Conservation (phyloP, 2,888 invertebrate genomes). For the Drosophila phalerata region DNA sequence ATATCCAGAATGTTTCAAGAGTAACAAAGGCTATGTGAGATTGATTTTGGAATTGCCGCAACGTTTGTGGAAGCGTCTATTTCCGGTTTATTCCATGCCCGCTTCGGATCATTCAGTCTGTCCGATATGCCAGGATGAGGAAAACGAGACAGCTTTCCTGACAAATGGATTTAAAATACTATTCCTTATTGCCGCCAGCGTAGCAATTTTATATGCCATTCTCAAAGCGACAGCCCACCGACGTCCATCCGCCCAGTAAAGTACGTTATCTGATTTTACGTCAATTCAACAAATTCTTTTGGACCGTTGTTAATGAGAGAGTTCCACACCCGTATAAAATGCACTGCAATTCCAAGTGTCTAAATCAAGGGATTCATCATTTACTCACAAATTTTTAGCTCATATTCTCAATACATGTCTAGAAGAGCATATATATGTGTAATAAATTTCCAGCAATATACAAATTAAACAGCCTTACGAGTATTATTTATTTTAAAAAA, state of each 20-base stretch:
- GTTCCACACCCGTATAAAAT: not conserved
- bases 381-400: conserved; percentile 12
- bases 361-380: not conserved
- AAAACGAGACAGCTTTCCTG: conserved; percentile 4
- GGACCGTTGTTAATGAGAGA: not conserved
- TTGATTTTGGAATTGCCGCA: conserved; percentile 11
- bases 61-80: conserved; percentile 11
- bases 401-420: not conserved
- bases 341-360: not conserved
- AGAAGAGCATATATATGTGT: conserved; percentile 14
- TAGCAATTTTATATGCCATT: conserved; percentile 47
- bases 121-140: not conserved
- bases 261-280: not conserved
- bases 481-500: not conserved
- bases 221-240: conserved; percentile 29
- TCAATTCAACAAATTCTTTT: not conserved
- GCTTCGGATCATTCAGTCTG: not conserved
- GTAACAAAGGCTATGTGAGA: not conserved
- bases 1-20: conserved; percentile 36
- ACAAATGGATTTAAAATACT: conserved; percentile 4
- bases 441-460: conserved; percentile 15
- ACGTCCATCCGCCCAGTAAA: conserved; percentile 23
- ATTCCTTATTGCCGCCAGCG: conserved; percentile 32
- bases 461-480: not conserved
- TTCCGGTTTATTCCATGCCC: not conserved